Conservation (phyloP, 23 tunicate genomes). For the Oikopleura dioica region DNA sequence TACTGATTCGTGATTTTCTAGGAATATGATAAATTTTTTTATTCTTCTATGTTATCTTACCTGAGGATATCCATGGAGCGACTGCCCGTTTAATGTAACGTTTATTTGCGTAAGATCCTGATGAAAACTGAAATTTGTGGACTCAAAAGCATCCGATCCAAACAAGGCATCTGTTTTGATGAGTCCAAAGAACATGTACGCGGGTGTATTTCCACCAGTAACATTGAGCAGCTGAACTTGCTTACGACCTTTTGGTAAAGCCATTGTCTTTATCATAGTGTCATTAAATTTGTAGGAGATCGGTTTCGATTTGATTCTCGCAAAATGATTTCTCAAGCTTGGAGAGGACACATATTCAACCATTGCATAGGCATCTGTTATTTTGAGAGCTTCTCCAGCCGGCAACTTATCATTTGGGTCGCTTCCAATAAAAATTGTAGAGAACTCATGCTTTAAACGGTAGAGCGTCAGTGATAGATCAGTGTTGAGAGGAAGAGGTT, state of each 20-base stretch:
- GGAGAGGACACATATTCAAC: slow-evolving; percentile 10
- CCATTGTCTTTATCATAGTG: neutral
- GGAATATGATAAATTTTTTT: no score
- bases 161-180: neutral
- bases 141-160: neutral
- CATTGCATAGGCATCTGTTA: neutral
- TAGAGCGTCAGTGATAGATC: neutral
- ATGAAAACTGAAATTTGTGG: neutral
- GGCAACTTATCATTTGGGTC: neutral
- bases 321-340: neutral
- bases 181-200: neutral
- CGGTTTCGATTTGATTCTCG: neutral
- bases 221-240: neutral
- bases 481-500: neutral
- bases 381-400: neutral
- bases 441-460: neutral
- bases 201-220: neutral
- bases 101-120: neutral
- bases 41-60: no score
- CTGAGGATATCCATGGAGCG: slow-evolving; percentile 8
- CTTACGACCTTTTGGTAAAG: neutral
- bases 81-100: neutral
- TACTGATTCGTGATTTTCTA: no score
- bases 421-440: neutral
- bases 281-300: neutral